phyloP scores from a whole-genome alignment of 1,140 invertebrate genomes.

The Danaus plexippus region DNA sequence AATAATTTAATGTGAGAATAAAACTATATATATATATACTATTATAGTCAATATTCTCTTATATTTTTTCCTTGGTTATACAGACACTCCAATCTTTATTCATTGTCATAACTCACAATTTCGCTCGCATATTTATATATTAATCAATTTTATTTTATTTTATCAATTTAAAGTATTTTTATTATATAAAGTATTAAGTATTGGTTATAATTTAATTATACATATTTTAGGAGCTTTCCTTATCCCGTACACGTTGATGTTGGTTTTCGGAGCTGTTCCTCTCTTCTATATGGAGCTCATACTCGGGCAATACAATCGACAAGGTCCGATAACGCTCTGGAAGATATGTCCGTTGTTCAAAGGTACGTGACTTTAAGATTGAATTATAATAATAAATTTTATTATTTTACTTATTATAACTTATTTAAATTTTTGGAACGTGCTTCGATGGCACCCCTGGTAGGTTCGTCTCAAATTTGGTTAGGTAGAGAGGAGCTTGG shows the following conservation, averaged over 20 bases:
- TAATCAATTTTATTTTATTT: neutral
- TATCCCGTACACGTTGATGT: conserved; percentile 79
- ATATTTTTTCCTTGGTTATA: too few relatives aligned
- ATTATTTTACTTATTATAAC: too few relatives aligned
- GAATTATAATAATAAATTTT: neutral
- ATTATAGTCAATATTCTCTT: too few relatives aligned
- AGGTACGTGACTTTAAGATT: conserved; percentile 73
- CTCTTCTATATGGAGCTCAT: conserved; percentile 91
- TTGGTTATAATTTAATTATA: neutral
- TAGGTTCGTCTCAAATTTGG: too few relatives aligned
- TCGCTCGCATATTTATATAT: too few relatives aligned
- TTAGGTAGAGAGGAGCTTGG: too few relatives aligned
- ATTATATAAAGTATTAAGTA: neutral
- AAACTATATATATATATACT: too few relatives aligned
- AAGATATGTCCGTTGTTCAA: conserved; percentile 91
- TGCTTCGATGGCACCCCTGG: too few relatives aligned
- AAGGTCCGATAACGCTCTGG: conserved; percentile 85
- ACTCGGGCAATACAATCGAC: conserved; percentile 85
- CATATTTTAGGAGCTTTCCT: conserved; percentile 76
- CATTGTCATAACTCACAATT: too few relatives aligned
- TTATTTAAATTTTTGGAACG: too few relatives aligned
- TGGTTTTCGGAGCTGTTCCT: conserved; percentile 85
- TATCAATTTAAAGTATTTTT: neutral
- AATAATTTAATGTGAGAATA: too few relatives aligned
- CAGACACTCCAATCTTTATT: too few relatives aligned